These are phyloP conservation scores for Apolygus lucorum DNA, from an alignment of 1,140 invertebrate species.

Conservation along the genomic window DNA sequence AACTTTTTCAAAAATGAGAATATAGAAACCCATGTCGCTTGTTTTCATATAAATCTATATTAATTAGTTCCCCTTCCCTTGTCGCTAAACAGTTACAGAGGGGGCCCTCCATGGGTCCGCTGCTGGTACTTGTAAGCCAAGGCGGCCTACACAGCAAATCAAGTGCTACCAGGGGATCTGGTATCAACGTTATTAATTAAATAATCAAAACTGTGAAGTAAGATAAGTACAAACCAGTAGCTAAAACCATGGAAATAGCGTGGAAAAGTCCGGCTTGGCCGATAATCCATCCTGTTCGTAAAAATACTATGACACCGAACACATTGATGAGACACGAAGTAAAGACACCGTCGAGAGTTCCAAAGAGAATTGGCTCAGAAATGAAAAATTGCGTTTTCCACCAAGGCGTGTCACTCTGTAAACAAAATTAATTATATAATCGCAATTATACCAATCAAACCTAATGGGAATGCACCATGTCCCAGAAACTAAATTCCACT, in stretches of 20 bases:
- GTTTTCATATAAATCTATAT: no score
- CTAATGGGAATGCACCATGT: not conserved
- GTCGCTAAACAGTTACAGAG: no score
- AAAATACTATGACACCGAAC: conserved; percentile 93
- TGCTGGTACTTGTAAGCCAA: no score
- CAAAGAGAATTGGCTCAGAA: conserved; percentile 87
- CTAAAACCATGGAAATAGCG: conserved; percentile 78
- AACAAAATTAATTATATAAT: conserved; percentile 26
- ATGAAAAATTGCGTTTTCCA: conserved; percentile 91
- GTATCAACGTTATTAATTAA: no score
- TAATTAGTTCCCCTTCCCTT: no score
- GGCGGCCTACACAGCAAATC: no score
- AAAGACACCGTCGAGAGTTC: conserved; percentile 96
- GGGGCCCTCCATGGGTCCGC: no score
- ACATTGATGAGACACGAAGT: conserved; percentile 91
- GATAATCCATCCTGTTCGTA: conserved; percentile 94
- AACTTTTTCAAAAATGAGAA: no score
- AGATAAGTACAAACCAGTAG: conserved; percentile 55
- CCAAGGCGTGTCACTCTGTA: conserved; percentile 69
- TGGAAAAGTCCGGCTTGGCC: conserved; percentile 85
- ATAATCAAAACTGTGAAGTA: no score
- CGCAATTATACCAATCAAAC: not conserved
- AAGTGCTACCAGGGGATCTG: no score
- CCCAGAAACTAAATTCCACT: not conserved
- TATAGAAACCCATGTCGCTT: no score